Evolutionary conservation across 2,113 vertebrate species (phyloP).

Genomic region (Xenopus laevis): DNA sequence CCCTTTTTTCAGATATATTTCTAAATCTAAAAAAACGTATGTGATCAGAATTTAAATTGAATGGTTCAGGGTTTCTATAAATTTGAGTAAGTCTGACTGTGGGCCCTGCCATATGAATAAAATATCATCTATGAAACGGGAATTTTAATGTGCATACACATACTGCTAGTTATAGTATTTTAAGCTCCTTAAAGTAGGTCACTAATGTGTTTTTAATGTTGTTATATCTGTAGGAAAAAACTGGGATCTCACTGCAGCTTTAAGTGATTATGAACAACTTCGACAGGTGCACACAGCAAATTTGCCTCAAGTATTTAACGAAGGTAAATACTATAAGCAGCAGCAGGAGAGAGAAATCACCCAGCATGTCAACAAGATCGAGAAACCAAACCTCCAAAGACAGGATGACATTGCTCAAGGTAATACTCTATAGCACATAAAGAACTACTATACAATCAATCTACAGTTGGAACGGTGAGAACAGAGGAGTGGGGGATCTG

Average conservation of each 20-base stretch:
- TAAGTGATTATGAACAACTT: slow-evolving; percentile 94
- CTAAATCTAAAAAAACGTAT: too few species aligned
- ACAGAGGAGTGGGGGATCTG: too few species aligned
- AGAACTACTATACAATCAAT: too few species aligned
- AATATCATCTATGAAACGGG: too few species aligned
- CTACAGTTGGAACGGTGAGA: too few species aligned
- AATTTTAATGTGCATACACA: too few species aligned
- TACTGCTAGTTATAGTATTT: too few species aligned
- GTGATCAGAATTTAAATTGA: too few species aligned
- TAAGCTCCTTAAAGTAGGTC: background rate
- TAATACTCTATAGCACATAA: slow-evolving; percentile 42
- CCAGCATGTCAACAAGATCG: slow-evolving; percentile 72
- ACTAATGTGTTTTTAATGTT: background rate
- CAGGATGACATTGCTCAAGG: slow-evolving; percentile 88
- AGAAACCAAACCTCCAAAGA: slow-evolving; percentile 74
- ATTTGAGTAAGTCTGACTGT: too few species aligned
- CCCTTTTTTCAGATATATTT: too few species aligned
- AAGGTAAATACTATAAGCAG: slow-evolving; percentile 81
- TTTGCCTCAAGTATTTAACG: slow-evolving; percentile 89
- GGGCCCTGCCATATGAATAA: too few species aligned
- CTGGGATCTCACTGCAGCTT: slow-evolving; percentile 93
- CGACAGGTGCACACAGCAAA: slow-evolving; percentile 91
- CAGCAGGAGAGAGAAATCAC: slow-evolving; percentile 68
- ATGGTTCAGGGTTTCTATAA: too few species aligned
- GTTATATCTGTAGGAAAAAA: slow-evolving; percentile 83